Evolutionary conservation across 2,797 vertebrate genomes (phyloP).

Genomic region (Anas bahamensis): DNA sequence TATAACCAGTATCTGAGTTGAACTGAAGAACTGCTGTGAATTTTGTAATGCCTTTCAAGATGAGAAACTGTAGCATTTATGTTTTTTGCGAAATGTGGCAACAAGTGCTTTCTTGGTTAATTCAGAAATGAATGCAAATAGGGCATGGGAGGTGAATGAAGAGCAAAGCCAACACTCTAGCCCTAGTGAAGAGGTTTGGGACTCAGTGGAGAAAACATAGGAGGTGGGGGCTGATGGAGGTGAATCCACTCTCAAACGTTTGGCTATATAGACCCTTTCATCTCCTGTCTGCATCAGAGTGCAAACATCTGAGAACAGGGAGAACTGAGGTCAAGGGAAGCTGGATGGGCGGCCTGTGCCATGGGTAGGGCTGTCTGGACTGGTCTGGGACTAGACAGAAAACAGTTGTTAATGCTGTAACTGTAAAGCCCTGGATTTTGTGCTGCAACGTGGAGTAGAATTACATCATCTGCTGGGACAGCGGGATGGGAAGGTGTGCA

Average conservation of each 20-base stretch:
- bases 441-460: slow-evolving; percentile 68
- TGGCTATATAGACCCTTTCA: neutral
- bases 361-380: neutral
- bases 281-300: neutral
- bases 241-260: neutral
- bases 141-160: neutral
- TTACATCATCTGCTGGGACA: slow-evolving; percentile 46
- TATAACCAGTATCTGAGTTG: neutral
- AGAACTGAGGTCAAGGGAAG: neutral
- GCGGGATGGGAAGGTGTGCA: neutral
- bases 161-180: neutral
- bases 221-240: neutral
- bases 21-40: neutral
- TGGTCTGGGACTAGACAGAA: neutral
- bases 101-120: neutral
- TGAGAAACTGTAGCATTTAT: neutral
- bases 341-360: neutral
- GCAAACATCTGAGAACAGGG: neutral
- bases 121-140: neutral
- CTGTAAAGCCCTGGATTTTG: neutral
- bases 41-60: neutral
- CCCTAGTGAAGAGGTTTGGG: neutral
- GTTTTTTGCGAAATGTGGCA: neutral
- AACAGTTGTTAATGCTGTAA: neutral
- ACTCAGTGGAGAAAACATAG: neutral